Evolutionary conservation across 1,140 invertebrate genomes (phyloP), one percentile per base, ranked within the genome.

Genomic region (Proctacanthus coquilletti): DNA sequence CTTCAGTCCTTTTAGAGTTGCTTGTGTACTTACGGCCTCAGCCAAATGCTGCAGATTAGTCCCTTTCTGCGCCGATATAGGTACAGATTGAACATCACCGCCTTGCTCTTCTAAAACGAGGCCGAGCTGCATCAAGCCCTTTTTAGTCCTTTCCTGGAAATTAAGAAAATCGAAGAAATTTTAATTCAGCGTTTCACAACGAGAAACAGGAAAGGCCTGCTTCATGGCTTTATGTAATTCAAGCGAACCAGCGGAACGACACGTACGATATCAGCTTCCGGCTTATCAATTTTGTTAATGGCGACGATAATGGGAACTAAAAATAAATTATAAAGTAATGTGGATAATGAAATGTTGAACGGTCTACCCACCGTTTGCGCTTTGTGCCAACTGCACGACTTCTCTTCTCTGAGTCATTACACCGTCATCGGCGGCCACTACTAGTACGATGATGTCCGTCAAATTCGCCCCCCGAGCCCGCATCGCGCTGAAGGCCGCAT

Each of bases 201-300:
- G n/a, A n/a, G n/a, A n/a, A n/a, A n/a, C n/a, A n/a, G n/a, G n/a
- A n/a, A n/a, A n/a, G n/a, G n/a, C n/a, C n/a, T n/a, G n/a, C n/a
- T n/a, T n/a, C n/a, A n/a, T n/a, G n/a, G n/a, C n/a, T n/a, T n/a
- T n/a, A n/a, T n/a, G n/a, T n/a, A n/a, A n/a, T n/a, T n/a, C n/a
- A n/a, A n/a, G n/a, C n/a, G n/a, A n/a, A n/a, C n/a, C n/a, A n/a
- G n/a, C n/a, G n/a, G n/a, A n/a, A n/a, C n/a, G n/a, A n/a, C 65
- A 70, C 73, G 68, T 73, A 84, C 81, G 64, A 88, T 73, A 69
- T 97, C 72, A 40, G 83, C 84, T 52, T 74, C 72, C 34, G 76
- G 75, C 53, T 93, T 92, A 63, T 99, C 96, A 47, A 96, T 92
- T 71, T 99, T 99, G 62, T 98, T 99, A 33, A 99, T 82, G n/a